Evolutionary conservation across 1,140 invertebrate species (phyloP).

Genomic region (Mylabris phalerata): DNA sequence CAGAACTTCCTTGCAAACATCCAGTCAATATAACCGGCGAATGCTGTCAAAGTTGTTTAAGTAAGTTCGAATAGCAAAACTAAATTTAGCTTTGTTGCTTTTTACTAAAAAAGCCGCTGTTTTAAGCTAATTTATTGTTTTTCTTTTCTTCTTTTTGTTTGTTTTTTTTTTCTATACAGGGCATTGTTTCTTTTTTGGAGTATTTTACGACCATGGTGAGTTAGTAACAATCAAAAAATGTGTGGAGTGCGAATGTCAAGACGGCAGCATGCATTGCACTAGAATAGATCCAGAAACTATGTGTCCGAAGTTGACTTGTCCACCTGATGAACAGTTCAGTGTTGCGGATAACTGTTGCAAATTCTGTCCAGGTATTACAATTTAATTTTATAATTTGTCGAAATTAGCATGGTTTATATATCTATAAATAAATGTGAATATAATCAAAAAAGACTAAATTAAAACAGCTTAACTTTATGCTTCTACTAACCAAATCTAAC

Average conservation of each 20-base stretch:
- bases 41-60: constrained; percentile 79
- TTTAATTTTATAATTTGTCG: background rate
- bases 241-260: constrained; percentile 66
- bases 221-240: constrained; percentile 64
- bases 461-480: background rate
- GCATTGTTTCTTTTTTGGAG: constrained; percentile 68
- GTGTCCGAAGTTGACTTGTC: constrained; percentile 78
- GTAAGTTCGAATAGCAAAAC: constrained; percentile 51
- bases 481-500: constrained; percentile 26
- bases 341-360: constrained; percentile 84
- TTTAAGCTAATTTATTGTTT: background rate
- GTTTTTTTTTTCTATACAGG: constrained; percentile 47
- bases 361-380: constrained; percentile 71
- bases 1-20: constrained; percentile 66
- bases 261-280: constrained; percentile 74
- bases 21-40: constrained; percentile 67
- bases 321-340: constrained; percentile 65
- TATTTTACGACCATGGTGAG: constrained; percentile 78
- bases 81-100: no score
- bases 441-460: constrained; percentile 11
- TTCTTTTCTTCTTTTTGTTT: constrained; percentile 25
- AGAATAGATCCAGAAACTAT: constrained; percentile 63
- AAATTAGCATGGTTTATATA: constrained; percentile 13
- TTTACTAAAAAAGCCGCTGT: no score
- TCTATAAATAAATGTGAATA: background rate